These are phyloP conservation scores for Leptinotarsa haldemani DNA, from an alignment of 2,888 invertebrate species.

Conservation along the genomic window DNA sequence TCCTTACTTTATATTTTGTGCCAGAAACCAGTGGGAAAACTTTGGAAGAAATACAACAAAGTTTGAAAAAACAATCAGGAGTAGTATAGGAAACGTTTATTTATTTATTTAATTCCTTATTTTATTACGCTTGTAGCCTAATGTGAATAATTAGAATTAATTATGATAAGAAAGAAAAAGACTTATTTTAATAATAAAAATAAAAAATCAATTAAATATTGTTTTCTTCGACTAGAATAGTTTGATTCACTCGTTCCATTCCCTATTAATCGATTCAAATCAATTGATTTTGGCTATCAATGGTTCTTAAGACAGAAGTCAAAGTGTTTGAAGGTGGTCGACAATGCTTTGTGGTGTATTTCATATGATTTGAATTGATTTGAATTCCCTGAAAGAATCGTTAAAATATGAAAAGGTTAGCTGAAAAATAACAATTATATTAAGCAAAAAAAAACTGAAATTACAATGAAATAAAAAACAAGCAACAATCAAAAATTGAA, in stretches of 20 bases:
- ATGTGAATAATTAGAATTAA: constrained; percentile 14
- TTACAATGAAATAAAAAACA: too few relatives aligned
- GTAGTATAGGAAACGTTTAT: not conserved
- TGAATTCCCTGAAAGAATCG: too few relatives aligned
- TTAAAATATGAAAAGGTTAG: too few relatives aligned
- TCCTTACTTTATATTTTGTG: constrained; percentile 54
- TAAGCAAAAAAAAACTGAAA: too few relatives aligned
- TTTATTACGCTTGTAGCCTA: constrained; percentile 13
- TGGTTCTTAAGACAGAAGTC: too few relatives aligned
- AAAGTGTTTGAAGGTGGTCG: too few relatives aligned
- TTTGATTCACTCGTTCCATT: not conserved
- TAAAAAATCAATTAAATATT: not conserved
- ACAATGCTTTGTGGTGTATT: too few relatives aligned
- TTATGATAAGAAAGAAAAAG: not conserved
- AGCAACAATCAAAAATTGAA: too few relatives aligned
- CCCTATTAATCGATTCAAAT: not conserved
- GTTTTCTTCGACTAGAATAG: too few relatives aligned
- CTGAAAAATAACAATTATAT: too few relatives aligned
- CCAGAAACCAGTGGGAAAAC: constrained; percentile 58
- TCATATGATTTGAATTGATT: too few relatives aligned
- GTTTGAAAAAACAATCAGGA: constrained; percentile 15
- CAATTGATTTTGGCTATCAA: too few relatives aligned
- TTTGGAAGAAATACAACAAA: constrained; percentile 30
- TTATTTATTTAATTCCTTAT: not conserved
- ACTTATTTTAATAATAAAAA: not conserved